Evolutionary conservation across 35 echinoderm and acorn worm species (phyloP).

Genomic region (Apostichopus californicus): DNA sequence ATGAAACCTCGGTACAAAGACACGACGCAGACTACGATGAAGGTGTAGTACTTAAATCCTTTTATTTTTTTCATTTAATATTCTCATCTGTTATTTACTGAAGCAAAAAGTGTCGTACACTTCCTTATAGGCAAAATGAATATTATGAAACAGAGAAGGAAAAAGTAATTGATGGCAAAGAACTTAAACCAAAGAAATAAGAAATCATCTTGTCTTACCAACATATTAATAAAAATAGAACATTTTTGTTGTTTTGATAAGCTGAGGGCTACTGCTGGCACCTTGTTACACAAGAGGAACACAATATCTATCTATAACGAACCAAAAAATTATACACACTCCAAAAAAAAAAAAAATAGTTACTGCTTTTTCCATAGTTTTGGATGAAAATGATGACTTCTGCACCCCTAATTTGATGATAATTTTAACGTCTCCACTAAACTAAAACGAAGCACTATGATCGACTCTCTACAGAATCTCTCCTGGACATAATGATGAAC

Average conservation of each 20-base stretch:
- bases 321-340: not conserved
- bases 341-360: not conserved
- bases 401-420: no score
- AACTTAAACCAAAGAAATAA: no score
- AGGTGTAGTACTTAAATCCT: conserved; percentile 1
- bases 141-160: not conserved
- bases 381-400: no score
- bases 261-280: not conserved
- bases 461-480: no score
- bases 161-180: no score
- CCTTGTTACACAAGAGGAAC: not conserved
- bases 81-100: conserved; percentile 29
- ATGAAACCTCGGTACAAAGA: conserved; percentile 55
- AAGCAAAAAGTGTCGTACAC: not conserved
- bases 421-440: no score
- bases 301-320: not conserved
- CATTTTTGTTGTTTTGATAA: not conserved
- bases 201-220: not conserved
- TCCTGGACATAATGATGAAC: no score
- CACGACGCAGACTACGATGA: conserved; percentile 21
- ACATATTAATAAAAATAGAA: not conserved
- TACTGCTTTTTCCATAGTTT: no score
- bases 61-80: conserved; percentile 3
- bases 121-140: not conserved
- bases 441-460: no score